Evolutionary conservation across 2,888 invertebrate genomes (phyloP), one percentile per base, ranked within the genome.

Genomic region (Cinara cedri): DNA sequence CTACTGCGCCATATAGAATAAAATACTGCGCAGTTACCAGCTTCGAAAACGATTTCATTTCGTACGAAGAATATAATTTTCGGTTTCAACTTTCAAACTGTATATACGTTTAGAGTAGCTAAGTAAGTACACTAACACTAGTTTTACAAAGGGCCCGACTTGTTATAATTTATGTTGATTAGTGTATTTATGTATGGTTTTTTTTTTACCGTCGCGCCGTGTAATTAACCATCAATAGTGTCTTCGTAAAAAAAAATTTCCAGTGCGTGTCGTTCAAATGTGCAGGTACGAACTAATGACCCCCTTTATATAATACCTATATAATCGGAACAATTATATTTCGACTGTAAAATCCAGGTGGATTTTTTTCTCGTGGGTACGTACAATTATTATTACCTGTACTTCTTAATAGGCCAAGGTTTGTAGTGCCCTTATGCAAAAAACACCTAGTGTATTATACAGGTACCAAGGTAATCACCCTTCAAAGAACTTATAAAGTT

Each of bases 111-210:
- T 34, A 34, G 3, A 34, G 6, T 34, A 34, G 8, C 42, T 63
- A 63, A 63, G 42, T 34, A 34, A 6, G 34, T 6, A 34, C 34
- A 34, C 34, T n/a, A n/a, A n/a, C n/a, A n/a, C n/a, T n/a, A 6
- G 19, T 63, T 42, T 42, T 63, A 63, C 19, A 63, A 63, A 44
- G 42, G 42, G 19, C 42, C 63, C 34, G 34, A 42, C 13, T 42
- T 13, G 42, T n/a, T n/a, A 42, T 63, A 42, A 63, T 42, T 63
- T 63, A 63, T 63, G 63, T 13, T 63, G 19, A 63, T 63, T 63
- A 42, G 42, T 63, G 42, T 63, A 63, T 42, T 63, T 44, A 44
- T 19, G 44, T 44, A 6, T 4, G 34, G 3, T 34, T 34, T 34
- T 34, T 34, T 34, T 34, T 34, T 34, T 34, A 34, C 60, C 60